Evolutionary conservation across 2,888 invertebrate genomes (phyloP).

Genomic region (Rotaria socialis): DNA sequence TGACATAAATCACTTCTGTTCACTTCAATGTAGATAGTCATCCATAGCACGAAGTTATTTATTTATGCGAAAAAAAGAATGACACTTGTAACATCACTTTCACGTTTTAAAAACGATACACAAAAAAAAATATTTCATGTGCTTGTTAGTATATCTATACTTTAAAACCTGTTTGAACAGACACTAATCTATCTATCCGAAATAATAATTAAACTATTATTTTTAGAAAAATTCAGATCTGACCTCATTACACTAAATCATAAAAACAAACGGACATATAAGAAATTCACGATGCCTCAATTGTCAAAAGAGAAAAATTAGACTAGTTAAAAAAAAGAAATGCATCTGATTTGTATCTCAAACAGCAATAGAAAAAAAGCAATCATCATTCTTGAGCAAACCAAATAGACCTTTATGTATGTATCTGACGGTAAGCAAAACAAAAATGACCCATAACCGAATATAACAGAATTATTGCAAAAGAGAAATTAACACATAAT

Average conservation of each 20-base stretch:
- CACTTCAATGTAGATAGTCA: neutral
- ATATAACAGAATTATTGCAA: too few relatives aligned
- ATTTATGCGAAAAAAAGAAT: neutral
- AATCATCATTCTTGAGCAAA: neutral
- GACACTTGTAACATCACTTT: neutral
- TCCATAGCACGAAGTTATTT: constrained; percentile 1
- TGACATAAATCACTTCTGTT: too few relatives aligned
- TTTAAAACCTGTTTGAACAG: neutral
- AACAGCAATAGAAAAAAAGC: too few relatives aligned
- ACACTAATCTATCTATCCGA: neutral
- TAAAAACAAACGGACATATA: neutral
- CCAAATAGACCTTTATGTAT: neutral
- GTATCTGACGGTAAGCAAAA: neutral
- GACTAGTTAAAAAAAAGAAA: neutral
- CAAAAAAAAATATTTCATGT: neutral
- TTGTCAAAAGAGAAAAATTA: neutral
- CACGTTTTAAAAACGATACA: neutral
- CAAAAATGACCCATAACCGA: neutral
- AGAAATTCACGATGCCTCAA: neutral
- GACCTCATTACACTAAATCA: neutral
- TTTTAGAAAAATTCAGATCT: neutral
- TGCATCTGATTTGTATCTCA: too few relatives aligned
- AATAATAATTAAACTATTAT: neutral
- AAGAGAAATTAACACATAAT: neutral
- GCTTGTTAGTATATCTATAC: neutral